These are phyloP conservation scores for Myrmophylax atrothorax DNA, from an alignment of 2,113 vertebrate species.

Conservation along the genomic window DNA sequence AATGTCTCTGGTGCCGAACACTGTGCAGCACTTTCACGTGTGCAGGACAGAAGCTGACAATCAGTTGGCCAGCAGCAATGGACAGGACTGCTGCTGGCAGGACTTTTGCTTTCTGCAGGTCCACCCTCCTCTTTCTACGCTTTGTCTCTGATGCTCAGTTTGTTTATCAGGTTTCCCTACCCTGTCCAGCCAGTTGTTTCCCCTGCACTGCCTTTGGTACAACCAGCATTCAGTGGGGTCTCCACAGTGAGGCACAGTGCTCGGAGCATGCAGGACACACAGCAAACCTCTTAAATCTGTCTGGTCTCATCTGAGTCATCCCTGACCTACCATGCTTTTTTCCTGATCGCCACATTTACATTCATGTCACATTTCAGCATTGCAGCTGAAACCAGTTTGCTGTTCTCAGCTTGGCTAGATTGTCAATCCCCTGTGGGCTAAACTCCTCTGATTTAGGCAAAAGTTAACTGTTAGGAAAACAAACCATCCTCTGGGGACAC, in stretches of 20 bases:
- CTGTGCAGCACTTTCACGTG: neutral
- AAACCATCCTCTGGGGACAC: neutral
- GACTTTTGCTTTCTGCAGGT: neutral
- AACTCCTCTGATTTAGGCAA: neutral
- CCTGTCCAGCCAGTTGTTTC: neutral
- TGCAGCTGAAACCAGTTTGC: neutral
- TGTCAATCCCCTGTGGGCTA: neutral
- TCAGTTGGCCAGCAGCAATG: fast-evolving
- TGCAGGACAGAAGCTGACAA: neutral
- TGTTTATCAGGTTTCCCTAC: neutral
- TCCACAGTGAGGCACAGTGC: neutral
- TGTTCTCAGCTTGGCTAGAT: neutral
- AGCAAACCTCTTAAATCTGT: neutral
- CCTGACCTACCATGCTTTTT: neutral
- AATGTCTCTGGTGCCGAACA: fast-evolving
- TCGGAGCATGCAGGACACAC: fast-evolving
- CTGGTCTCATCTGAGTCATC: fast-evolving
- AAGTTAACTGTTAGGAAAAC: neutral
- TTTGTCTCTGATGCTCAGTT: neutral
- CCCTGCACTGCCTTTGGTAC: neutral
- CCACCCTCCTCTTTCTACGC: neutral
- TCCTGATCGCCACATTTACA: neutral
- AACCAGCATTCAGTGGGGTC: neutral
- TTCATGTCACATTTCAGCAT: neutral
- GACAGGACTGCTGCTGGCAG: neutral